Percentiles rank a stretch among this genome's conserved stretches.
Conservation (phyloP, 2,113 vertebrate genomes). For the Strigops habroptila region DNA sequence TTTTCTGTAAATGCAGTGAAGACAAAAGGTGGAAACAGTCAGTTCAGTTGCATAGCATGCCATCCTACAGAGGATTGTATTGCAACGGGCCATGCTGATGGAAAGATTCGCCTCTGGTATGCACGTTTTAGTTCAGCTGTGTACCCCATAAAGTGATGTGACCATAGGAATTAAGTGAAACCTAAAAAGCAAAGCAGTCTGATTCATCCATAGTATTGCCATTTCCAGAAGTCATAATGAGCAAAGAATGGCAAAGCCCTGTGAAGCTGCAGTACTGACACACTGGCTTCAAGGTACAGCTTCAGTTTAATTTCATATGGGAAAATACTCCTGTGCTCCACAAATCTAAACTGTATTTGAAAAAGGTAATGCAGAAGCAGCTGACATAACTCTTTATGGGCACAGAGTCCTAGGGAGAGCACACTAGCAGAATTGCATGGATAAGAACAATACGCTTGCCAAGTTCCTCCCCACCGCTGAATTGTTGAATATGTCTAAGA, state of each 20-base stretch:
- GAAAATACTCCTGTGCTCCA: background rate
- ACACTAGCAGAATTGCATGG: background rate
- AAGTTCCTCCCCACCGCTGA: background rate
- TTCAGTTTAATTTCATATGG: background rate
- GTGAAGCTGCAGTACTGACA: background rate
- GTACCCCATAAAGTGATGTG: background rate
- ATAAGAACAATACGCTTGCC: background rate
- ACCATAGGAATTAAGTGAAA: background rate
- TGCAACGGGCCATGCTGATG: constrained; percentile 89
- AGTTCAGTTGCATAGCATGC: constrained; percentile 84
- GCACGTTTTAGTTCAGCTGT: background rate
- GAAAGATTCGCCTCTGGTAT: constrained; percentile 94
- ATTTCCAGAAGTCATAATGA: background rate
- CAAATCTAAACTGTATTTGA: background rate
- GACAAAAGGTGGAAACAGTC: constrained; percentile 78
- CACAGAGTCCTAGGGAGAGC: background rate
- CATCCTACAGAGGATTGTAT: constrained; percentile 93
- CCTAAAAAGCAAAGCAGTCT: background rate
- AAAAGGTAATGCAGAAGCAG: background rate
- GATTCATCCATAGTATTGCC: background rate
- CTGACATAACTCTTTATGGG: background rate
- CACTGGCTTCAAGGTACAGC: background rate
- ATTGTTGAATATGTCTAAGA: background rate
- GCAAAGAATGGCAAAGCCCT: background rate
- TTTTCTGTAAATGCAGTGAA: constrained; percentile 78